These are phyloP conservation scores for Heteractis magnifica DNA, from an alignment of 92 coral and sea anemone genomes.

Conservation along the genomic window DNA sequence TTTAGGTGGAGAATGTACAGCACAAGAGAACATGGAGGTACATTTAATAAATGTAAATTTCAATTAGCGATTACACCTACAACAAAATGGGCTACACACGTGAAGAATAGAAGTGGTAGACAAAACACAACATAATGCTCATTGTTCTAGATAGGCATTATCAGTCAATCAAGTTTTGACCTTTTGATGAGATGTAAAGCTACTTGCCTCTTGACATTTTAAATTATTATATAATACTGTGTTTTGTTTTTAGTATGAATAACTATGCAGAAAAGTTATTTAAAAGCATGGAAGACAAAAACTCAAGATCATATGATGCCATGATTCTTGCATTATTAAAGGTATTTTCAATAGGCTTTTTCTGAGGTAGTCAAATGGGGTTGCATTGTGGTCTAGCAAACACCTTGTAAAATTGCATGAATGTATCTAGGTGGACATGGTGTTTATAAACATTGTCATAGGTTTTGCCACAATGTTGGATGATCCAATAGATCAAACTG, in stretches of 20 bases:
- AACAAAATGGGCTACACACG: background rate
- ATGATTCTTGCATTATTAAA: conserved; percentile 80
- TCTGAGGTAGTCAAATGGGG: background rate
- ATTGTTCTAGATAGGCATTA: no score
- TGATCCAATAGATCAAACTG: background rate
- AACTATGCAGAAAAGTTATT: conserved; percentile 84
- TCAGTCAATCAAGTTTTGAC: no score
- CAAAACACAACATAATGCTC: background rate
- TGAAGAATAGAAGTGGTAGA: background rate
- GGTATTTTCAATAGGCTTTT: conserved; percentile 38
- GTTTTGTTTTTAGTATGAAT: conserved; percentile 43
- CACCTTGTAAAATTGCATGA: no score
- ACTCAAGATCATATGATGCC: conserved; percentile 71
- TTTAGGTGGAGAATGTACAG: conserved; percentile 2
- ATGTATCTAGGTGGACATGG: no score
- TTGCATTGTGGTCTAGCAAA: no score
- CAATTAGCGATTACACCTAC: no score
- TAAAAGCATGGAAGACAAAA: conserved; percentile 71
- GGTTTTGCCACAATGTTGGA: background rate
- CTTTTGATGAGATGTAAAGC: no score
- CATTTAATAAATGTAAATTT: background rate
- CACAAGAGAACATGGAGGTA: conserved; percentile 10
- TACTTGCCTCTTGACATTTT: background rate
- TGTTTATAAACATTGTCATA: no score
- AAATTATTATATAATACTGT: background rate